Conservation (phyloP, 2,888 invertebrate genomes). For the Hedychridium roseum region DNA sequence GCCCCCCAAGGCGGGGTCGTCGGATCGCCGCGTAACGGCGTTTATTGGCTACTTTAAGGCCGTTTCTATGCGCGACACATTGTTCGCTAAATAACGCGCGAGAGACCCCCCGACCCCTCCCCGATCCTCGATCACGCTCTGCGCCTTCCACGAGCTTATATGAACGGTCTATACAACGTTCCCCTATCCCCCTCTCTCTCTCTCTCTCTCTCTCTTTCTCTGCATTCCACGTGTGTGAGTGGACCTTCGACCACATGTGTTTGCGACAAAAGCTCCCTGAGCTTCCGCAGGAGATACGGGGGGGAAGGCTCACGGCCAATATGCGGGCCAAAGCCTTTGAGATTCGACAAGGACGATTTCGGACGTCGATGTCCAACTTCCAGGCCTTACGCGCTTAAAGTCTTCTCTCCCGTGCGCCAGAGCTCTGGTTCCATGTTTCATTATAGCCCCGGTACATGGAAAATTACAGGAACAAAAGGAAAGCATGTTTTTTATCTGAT, state of each 20-base stretch:
- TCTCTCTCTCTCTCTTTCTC: slow-evolving; percentile 7
- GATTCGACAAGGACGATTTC: slow-evolving; percentile 38
- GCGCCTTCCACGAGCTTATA: too few species aligned
- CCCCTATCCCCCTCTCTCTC: slow-evolving; percentile 2
- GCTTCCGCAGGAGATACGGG: slow-evolving; percentile 30
- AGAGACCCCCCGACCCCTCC: slow-evolving; percentile 10
- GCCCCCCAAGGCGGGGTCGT: slow-evolving; percentile 38
- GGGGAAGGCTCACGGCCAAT: slow-evolving; percentile 36
- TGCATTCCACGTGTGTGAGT: too few species aligned
- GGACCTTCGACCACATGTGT: too few species aligned
- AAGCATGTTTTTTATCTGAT: too few species aligned
- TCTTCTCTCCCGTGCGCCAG: background rate
- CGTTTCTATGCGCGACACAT: slow-evolving; percentile 66
- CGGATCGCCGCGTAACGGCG: slow-evolving; percentile 52
- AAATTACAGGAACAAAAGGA: too few species aligned
- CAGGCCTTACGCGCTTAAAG: background rate
- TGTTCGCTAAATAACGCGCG: slow-evolving; percentile 62
- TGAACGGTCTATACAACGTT: background rate
- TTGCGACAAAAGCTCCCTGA: slow-evolving; percentile 31
- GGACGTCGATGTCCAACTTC: slow-evolving; percentile 24
- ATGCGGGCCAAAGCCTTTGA: slow-evolving; percentile 45
- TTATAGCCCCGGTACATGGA: too few species aligned
- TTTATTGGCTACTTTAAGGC: slow-evolving; percentile 65
- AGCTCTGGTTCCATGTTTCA: too few species aligned
- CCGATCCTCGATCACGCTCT: background rate